These are phyloP conservation scores for Drosophila buzzatii DNA, from an alignment of 2,888 invertebrate species.

Conservation along the genomic window DNA sequence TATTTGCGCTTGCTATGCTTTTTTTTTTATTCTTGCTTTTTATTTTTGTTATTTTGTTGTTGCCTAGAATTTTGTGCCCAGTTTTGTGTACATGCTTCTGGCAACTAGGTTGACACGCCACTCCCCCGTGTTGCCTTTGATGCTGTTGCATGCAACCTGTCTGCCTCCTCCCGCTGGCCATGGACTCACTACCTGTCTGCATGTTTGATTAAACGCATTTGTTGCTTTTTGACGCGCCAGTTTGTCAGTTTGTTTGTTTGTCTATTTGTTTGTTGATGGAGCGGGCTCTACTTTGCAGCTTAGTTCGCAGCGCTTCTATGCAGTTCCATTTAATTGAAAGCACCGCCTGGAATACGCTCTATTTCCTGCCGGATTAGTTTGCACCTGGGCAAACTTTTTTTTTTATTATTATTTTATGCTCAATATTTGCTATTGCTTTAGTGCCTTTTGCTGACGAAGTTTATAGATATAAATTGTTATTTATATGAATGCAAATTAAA, in stretches of 20 bases:
- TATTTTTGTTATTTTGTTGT: slow-evolving; percentile 41
- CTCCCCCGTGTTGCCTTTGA: slow-evolving; percentile 34
- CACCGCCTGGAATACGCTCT: slow-evolving; percentile 42
- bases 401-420: neutral
- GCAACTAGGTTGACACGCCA: slow-evolving; percentile 58
- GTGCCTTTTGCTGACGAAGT: neutral
- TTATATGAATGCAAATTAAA: neutral
- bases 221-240: slow-evolving; percentile 74
- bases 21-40: slow-evolving; percentile 28
- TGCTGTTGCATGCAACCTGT: slow-evolving; percentile 30
- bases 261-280: slow-evolving; percentile 32
- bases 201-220: slow-evolving; percentile 81
- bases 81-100: slow-evolving; percentile 45
- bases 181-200: slow-evolving; percentile 27
- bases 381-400: slow-evolving; percentile 9
- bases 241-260: slow-evolving; percentile 37
- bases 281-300: slow-evolving; percentile 51
- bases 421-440: slow-evolving; percentile 16
- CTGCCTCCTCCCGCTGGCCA: neutral
- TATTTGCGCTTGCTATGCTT: slow-evolving; percentile 69
- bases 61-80: slow-evolving; percentile 60
- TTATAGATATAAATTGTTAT: neutral
- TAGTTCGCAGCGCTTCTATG: slow-evolving; percentile 49
- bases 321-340: slow-evolving; percentile 59
- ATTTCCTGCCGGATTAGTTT: slow-evolving; percentile 58